Percentiles rank a stretch among this genome's conserved stretches.
Conservation (phyloP, 2,113 vertebrate species). For the Choloepus hoffmanni region DNA sequence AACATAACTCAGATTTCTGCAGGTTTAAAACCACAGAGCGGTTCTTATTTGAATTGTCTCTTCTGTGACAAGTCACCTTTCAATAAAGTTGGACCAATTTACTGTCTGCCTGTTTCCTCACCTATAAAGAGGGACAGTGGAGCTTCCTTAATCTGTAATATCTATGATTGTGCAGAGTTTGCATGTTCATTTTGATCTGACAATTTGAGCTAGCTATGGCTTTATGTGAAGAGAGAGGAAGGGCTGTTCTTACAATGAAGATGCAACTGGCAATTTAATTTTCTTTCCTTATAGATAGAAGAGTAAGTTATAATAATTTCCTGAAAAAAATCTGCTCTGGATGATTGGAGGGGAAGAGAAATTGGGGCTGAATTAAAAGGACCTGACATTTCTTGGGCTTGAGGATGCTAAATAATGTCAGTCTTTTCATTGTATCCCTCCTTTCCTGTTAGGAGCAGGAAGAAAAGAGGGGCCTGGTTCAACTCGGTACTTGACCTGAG, state of each 20-base stretch:
- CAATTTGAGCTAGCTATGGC: background rate
- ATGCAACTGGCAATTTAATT: background rate
- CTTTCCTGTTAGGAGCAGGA: background rate
- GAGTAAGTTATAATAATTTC: background rate
- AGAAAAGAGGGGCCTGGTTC: background rate
- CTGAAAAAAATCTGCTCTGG: background rate
- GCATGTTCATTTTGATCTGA: background rate
- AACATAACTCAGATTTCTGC: conserved; percentile 47
- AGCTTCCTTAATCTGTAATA: background rate
- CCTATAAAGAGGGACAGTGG: background rate
- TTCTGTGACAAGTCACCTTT: conserved; percentile 58
- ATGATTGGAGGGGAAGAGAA: background rate
- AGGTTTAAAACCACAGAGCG: conserved; percentile 60
- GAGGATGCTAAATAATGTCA: background rate
- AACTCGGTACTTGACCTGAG: background rate
- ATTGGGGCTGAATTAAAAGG: background rate
- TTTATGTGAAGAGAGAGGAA: background rate
- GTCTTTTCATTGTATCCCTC: background rate
- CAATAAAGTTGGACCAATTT: conserved; percentile 71
- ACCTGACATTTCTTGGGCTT: background rate
- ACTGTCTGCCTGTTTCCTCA: conserved; percentile 38
- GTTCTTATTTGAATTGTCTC: conserved; percentile 36
- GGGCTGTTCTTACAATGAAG: background rate
- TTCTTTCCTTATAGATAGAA: background rate
- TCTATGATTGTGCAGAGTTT: background rate